Base-by-base conservation (phyloP, 2,113 vertebrate species). In the Grallaria varia region DNA sequence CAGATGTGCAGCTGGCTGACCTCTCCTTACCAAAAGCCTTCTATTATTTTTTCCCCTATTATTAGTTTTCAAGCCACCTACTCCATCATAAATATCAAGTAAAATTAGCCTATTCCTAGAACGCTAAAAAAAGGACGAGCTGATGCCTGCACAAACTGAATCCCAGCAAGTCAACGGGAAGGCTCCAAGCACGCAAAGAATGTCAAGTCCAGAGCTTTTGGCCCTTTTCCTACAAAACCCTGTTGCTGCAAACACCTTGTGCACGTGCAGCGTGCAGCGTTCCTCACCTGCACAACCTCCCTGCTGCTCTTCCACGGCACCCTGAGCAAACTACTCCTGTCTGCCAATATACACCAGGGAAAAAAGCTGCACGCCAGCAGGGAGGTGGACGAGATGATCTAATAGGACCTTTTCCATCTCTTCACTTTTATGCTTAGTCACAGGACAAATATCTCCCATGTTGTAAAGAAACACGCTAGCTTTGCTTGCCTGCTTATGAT, bases 401-500 rank as follows among this genome's bases (percentile, higher is more conserved):
- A 94, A 96, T 4, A 77, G 90, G 90, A 93, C 72, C 85, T 95
- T 94, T 95, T 96, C 95, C 92, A 95, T 94, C 95, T 69, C 93
- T 94, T 42, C 88, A 31, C 63, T 96, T 96, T 94, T 90, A 47
- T 95, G 95, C 96, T 96, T 96, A 94, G 93, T 96, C 95, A 97
- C 91, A 89, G 67, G 42, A 78, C 31, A 95, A 95, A 86, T 17
- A 84, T 88, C 95, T 90, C 90, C 87, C 94, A 72, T 22, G 2
- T 52, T 55, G 87, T 1, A 62, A 55, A 83, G 87, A 45, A 80
- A 62, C 58, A 49, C 2, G 1, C 71, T 83, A 94, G 74, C 89
- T 75, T 9, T 25, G 55, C 91, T 84, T 0, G 58, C 19, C 63
- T 50, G 69, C 74, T 87, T 8, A 8, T 13, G 50, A 11, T 74